Percentiles rank a stretch among this genome's conserved stretches.
Evolutionary conservation across 2,113 vertebrate genomes (phyloP).

Genomic region (Malurus melanocephalus): DNA sequence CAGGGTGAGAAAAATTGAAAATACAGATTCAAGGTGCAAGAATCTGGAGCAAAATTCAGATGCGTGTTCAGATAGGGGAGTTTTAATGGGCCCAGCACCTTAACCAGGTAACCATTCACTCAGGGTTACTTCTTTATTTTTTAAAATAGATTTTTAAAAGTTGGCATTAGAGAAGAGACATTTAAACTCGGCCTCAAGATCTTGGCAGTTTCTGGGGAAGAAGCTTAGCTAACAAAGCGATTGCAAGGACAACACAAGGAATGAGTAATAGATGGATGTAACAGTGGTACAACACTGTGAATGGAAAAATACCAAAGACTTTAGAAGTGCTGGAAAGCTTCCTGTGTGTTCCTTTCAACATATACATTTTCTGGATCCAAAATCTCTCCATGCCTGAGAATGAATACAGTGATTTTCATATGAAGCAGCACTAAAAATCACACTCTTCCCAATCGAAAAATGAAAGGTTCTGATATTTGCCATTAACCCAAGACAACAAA

Average conservation of each 20-base stretch:
- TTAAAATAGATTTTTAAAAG: neutral
- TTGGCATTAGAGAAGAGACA: neutral
- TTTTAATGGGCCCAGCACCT: accelerated
- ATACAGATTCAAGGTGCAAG: accelerated
- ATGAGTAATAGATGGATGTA: neutral
- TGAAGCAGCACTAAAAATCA: conserved; percentile 13
- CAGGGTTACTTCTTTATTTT: neutral
- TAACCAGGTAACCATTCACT: neutral
- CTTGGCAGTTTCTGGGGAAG: neutral
- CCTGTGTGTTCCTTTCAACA: neutral
- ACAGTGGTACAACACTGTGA: neutral
- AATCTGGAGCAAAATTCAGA: neutral
- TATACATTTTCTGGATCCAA: neutral
- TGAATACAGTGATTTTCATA: conserved; percentile 8
- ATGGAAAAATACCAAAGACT: conserved; percentile 23
- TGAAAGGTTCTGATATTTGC: conserved; percentile 12
- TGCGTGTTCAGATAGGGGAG: neutral
- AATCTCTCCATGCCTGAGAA: neutral
- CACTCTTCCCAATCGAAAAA: neutral
- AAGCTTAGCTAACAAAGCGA: neutral
- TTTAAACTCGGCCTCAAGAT: neutral
- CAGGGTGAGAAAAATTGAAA: neutral
- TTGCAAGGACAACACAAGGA: neutral
- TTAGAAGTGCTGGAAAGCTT: neutral
- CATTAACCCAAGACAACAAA: neutral